Evolutionary conservation across 1,140 invertebrate genomes (phyloP), one percentile per base, ranked within the genome.

Genomic region (Drosophila jambulina): DNA sequence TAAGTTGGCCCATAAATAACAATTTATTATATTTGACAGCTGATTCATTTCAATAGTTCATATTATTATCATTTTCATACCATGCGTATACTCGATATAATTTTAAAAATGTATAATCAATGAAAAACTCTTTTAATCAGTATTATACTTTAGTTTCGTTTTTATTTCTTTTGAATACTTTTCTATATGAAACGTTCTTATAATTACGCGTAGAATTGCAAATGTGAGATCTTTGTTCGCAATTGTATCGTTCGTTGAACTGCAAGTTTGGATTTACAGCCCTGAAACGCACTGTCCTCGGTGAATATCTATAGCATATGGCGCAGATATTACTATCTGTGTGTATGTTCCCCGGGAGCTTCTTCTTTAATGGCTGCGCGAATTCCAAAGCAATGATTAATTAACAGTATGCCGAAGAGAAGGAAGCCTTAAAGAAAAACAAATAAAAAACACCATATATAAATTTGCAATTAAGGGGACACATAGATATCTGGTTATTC

Each of bases 341-440:
- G 25, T 67, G 57, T 54, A 57, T 67, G 40, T 68, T 54, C 51
- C 21, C 29, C 61, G 75, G 63, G 58, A 57, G 82, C 75, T 42
- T 86, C 75, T 42, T 86, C 62, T 75, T 87, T 71, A 87, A 87
- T 87, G 80, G 84, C 72, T 54, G 72, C 70, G 74, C 63, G 64
- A 80, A 88, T 88, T 88, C 84, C 84, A 90, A 48, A 78, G 78
- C 85, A 81, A 90, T 88, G 85, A 88, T 88, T 88, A 88, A 88
- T 85, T 79, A 84, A 88, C 81, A 90, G 75, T 74, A 59, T 68
- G 75, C 67, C 65, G 60, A 58, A 29, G 25, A 53, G 7, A 29
- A 36, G 81, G 17, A 29, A 42, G 81, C 63, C 67, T 64, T 78
- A 65, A 71, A 59, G 77, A 78, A 87, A 80, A 74, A 68, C 78